Base-by-base conservation (phyloP, 2,113 vertebrate genomes). In the Tor tambroides region DNA sequence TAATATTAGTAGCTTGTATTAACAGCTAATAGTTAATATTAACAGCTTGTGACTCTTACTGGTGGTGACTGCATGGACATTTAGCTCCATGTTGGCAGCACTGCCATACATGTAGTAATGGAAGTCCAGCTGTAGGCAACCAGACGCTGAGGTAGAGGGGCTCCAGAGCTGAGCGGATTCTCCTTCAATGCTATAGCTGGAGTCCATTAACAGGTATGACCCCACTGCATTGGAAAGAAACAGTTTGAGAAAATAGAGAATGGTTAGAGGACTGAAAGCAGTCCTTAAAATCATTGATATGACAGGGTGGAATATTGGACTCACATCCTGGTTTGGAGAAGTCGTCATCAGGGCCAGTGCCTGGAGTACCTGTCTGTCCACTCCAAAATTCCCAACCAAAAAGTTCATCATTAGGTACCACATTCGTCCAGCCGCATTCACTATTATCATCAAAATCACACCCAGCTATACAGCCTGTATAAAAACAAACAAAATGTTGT, bases 261-360 rank as follows among this genome's bases (percentile, higher is more conserved):
- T 6, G 7, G 43, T 26, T 1, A 69, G 43, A 38, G 12, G 9
- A 78, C 41, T n/a, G 28, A 67, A 51, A n/a, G 19, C 6, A 51
- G 49, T 51, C 49, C 15, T 51, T 51, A 51, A 51, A 56, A 54
- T 56, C 10, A 82, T 43, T 15, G 59, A 30, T 46, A 9, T 61
- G 17, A n/a, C 21, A 80, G 9, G 2, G 14, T 46, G 26, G 49
- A 51, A 86, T 30, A 35, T 6, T 71, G 19, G 7, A 85, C 93
- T 94, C 90, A 96, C 96, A 43, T 49, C 96, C 96, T 84, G 96
- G 96, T 91, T 90, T 95, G 26, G 96, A 96, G 88, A 94, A 96
- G 88, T 97, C 96, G 49, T 95, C 89, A 5, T 94, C 54, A 6
- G 96, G 96, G n/a, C 96, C 96, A 23, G 92, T 94, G 1, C 91